A percentile compares a stretch with the other conserved stretches of the same genome.
Conservation (phyloP, 2,113 vertebrate genomes). For the Gymnobelideus leadbeateri region DNA sequence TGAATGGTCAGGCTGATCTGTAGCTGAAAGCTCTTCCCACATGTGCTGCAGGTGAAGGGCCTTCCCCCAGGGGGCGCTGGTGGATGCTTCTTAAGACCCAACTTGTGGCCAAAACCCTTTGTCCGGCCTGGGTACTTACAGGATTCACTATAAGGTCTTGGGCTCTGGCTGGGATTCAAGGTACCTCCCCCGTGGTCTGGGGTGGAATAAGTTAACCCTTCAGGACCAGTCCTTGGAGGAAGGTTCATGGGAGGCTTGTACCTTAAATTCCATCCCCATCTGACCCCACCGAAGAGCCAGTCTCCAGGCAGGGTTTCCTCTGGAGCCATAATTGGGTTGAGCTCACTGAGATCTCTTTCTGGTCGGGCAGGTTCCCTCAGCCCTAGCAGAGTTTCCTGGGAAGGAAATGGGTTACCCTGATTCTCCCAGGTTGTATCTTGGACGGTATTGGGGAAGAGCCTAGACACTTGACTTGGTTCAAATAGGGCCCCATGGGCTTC, state of each 20-base stretch:
- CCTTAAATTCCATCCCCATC: slow-evolving; percentile 81
- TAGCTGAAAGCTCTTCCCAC: slow-evolving; percentile 88
- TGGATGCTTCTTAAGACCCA: slow-evolving; percentile 67
- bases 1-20: slow-evolving; percentile 88
- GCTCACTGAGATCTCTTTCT: slow-evolving; percentile 77
- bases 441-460: slow-evolving; percentile 81
- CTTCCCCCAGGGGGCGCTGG: slow-evolving; percentile 46
- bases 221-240: slow-evolving; percentile 70
- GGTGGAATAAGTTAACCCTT: slow-evolving; percentile 70
- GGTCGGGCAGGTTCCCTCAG: slow-evolving; percentile 81
- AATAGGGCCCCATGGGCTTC: slow-evolving; percentile 77
- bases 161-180: slow-evolving; percentile 72
- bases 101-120: slow-evolving; percentile 79
- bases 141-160: slow-evolving; percentile 72
- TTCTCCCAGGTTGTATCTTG: slow-evolving; percentile 82
- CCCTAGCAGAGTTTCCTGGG: slow-evolving; percentile 77
- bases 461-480: slow-evolving; percentile 65
- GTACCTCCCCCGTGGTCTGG: slow-evolving; percentile 76
- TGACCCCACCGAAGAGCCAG: slow-evolving; percentile 78
- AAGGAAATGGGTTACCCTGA: slow-evolving; percentile 56
- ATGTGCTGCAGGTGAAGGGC: slow-evolving; percentile 85
- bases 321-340: slow-evolving; percentile 61
- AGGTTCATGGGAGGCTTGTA: slow-evolving; percentile 74
- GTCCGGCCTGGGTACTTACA: slow-evolving; percentile 83
- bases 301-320: slow-evolving; percentile 61